Conservation (phyloP, 1,140 invertebrate genomes). For the Heterodera carotae region DNA sequence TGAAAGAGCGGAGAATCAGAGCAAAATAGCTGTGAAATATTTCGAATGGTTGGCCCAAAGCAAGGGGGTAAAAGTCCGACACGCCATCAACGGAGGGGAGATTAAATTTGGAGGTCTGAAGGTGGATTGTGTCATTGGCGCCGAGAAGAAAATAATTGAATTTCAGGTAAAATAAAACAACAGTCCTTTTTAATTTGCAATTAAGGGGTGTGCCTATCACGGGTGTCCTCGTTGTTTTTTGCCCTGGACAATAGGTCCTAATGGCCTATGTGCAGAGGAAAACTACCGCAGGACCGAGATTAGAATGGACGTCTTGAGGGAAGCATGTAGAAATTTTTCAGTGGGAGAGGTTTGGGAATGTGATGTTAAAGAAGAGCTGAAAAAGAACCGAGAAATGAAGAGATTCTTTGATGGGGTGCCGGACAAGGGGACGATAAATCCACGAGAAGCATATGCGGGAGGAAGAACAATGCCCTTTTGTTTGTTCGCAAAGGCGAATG, state of each 20-base stretch:
- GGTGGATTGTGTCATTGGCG: neutral
- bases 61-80: neutral
- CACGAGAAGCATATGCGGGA: neutral
- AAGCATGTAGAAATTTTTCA: neutral
- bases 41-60: slow-evolving; percentile 10
- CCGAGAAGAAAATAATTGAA: neutral
- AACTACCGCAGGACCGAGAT: neutral
- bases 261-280: neutral
- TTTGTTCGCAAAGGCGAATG: neutral
- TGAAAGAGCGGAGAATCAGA: slow-evolving; percentile 14
- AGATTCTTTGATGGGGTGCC: neutral
- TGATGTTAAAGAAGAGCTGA: neutral
- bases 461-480: slow-evolving; percentile 16
- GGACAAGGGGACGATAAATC: slow-evolving; percentile 12
- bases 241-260: neutral
- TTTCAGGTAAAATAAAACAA: neutral
- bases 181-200: too few relatives aligned
- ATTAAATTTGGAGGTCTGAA: neutral
- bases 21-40: neutral
- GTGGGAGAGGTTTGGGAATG: neutral
- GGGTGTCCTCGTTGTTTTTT: neutral
- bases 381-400: neutral
- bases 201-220: neutral
- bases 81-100: neutral
- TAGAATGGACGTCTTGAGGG: neutral